Evolutionary conservation across 1,140 invertebrate genomes (phyloP), one percentile per base, ranked within the genome.

Genomic region (Neodiprion lecontei): DNA sequence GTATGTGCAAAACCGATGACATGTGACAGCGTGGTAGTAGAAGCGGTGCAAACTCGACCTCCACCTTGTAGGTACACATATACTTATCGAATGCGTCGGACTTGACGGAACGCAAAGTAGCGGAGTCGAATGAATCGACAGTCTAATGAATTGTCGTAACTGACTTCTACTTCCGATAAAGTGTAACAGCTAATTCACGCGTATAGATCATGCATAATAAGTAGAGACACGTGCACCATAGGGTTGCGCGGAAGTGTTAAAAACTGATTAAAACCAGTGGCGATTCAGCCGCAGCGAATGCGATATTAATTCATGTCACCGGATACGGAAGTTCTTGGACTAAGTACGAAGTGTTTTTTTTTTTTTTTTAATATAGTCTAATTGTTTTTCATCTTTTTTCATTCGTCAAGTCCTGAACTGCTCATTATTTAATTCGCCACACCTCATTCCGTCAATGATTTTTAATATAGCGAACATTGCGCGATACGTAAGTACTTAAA

Each of bases 311-410:
- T 40, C 28, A 40, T 61, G 53, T 11, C 53, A 61, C 53, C 53
- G 53, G 53, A 61, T 61, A 61, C 53, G 53, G 53, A 61, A 61
- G n/a, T 61, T 61, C 53, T 61, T 61, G n/a, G 11, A 61, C 28
- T 40, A 5, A 40, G 28, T 40, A 40, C 28, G 11, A 69, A 69
- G 73, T 69, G 10, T 47, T 73, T 77, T 75, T 67, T 69, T 73
- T 75, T 73, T 40, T 77, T 75, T 67, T 69, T 73, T 75, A 71
- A 28, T 40, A 40, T 4, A 40, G 28, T 40, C 28, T 2, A 40
- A 4, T 68, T 68, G 50, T 28, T 21, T 68, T 68, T 68, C 67
- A 10, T 4, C 5, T 68, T 68, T 68, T 28, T 68, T 68, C 7
- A 68, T 68, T 23, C 53, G 72, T 74, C 65, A 40, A 40, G 28